phyloP scores from a whole-genome alignment of 1,140 invertebrate species.

The Musca domestica region DNA sequence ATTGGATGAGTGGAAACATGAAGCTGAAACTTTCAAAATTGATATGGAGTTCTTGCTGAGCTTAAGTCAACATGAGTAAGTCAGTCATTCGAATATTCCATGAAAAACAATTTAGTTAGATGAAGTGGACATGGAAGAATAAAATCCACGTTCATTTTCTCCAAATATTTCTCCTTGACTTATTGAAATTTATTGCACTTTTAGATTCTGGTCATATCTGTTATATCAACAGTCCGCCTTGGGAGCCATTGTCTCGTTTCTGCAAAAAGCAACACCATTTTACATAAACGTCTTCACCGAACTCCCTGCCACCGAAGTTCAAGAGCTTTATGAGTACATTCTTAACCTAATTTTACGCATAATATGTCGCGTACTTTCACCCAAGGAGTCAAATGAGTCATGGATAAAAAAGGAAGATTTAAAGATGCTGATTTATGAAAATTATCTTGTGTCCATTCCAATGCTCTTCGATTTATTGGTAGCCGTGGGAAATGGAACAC shows the following conservation, averaged over 20 bases:
- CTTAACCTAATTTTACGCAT: slow-evolving; percentile 66
- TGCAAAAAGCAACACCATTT: slow-evolving; percentile 70
- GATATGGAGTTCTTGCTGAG: slow-evolving; percentile 43
- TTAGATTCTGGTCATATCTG: slow-evolving; percentile 80
- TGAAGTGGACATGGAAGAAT: too few relatives aligned
- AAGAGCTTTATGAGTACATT: slow-evolving; percentile 58
- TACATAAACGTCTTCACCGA: slow-evolving; percentile 59
- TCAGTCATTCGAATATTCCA: not conserved
- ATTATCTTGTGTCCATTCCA: slow-evolving; percentile 79
- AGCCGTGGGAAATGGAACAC: slow-evolving; percentile 62
- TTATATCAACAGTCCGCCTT: slow-evolving; percentile 67
- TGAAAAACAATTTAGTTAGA: too few relatives aligned
- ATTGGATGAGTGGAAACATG: slow-evolving; percentile 45
- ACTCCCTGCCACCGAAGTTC: slow-evolving; percentile 30
- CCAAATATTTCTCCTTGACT: not conserved
- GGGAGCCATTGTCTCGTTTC: slow-evolving; percentile 66
- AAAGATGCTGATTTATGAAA: slow-evolving; percentile 72
- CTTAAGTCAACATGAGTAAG: slow-evolving; percentile 42
- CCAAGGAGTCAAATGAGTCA: slow-evolving; percentile 69
- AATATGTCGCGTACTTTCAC: slow-evolving; percentile 70
- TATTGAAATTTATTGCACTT: slow-evolving; percentile 7
- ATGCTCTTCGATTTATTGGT: slow-evolving; percentile 76
- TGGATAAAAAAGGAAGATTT: slow-evolving; percentile 66
- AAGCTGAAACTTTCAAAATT: slow-evolving; percentile 35
- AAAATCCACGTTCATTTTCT: too few relatives aligned